Percentiles rank a stretch among this genome's conserved stretches.
phyloP scores from a whole-genome alignment of 2,797 vertebrate genomes.

The Monodelphis domestica region DNA sequence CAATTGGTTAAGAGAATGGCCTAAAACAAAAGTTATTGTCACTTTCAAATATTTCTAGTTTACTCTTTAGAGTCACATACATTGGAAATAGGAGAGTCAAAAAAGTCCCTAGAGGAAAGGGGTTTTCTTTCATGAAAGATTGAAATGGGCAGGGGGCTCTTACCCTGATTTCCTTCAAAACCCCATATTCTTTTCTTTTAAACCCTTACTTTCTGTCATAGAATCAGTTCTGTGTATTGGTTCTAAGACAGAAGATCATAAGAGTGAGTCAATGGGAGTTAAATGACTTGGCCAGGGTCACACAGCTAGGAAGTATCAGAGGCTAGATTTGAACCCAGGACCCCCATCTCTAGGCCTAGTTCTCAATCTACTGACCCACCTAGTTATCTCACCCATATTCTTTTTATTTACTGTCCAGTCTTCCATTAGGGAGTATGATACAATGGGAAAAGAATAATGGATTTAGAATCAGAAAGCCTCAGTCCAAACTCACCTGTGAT shows the following conservation, averaged over 20 bases:
- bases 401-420: not conserved
- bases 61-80: not conserved
- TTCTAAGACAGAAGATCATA: too few relatives aligned
- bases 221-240: too few relatives aligned
- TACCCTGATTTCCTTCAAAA: not conserved
- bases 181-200: not conserved
- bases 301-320: too few relatives aligned
- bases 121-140: not conserved
- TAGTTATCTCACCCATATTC: too few relatives aligned
- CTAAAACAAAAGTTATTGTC: not conserved
- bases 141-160: not conserved
- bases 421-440: not conserved
- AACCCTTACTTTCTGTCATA: too few relatives aligned
- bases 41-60: conserved; percentile 11
- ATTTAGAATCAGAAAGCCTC: not conserved
- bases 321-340: too few relatives aligned
- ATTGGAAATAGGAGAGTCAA: not conserved
- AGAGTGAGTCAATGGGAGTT: too few relatives aligned
- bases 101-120: not conserved
- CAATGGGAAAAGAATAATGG: not conserved
- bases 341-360: too few relatives aligned
- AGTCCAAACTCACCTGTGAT: not conserved
- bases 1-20: conserved; percentile 6
- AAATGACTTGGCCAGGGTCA: too few relatives aligned
- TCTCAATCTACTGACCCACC: too few relatives aligned